Conservation (phyloP, 2,888 invertebrate species). For the Pantelozetes paolii region DNA sequence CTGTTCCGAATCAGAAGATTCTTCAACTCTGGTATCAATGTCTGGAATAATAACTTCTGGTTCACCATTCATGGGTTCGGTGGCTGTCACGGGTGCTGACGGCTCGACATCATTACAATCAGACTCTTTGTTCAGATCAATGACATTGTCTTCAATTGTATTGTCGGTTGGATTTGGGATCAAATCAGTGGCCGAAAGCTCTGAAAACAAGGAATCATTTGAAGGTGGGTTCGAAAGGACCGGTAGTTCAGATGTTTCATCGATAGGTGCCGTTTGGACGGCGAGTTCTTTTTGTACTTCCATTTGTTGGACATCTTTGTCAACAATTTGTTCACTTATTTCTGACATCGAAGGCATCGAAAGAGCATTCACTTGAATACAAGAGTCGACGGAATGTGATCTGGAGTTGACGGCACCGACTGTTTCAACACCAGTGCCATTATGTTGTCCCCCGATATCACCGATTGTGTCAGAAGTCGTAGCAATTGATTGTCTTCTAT, state of each 20-base stretch:
- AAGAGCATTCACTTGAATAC: too few relatives aligned
- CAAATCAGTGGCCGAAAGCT: neutral
- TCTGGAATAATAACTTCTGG: neutral
- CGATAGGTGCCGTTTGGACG: too few relatives aligned
- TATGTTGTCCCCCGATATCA: too few relatives aligned
- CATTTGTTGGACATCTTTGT: constrained; percentile 8
- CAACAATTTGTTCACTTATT: neutral
- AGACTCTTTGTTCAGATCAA: too few relatives aligned
- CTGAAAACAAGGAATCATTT: neutral
- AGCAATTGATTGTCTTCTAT: too few relatives aligned
- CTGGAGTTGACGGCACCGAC: too few relatives aligned
- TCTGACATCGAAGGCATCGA: too few relatives aligned
- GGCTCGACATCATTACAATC: neutral
- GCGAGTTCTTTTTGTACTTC: neutral
- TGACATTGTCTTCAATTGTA: neutral
- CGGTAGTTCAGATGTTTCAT: neutral
- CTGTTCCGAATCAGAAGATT: neutral
- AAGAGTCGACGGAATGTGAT: too few relatives aligned
- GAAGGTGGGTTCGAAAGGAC: neutral
- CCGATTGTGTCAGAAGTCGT: too few relatives aligned
- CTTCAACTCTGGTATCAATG: neutral
- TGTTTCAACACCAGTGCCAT: too few relatives aligned
- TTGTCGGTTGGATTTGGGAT: neutral
- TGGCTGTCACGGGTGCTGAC: neutral
- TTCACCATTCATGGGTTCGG: constrained; percentile 12